Conservation (phyloP, 2,113 vertebrate genomes). For the Seriola quinqueradiata region DNA sequence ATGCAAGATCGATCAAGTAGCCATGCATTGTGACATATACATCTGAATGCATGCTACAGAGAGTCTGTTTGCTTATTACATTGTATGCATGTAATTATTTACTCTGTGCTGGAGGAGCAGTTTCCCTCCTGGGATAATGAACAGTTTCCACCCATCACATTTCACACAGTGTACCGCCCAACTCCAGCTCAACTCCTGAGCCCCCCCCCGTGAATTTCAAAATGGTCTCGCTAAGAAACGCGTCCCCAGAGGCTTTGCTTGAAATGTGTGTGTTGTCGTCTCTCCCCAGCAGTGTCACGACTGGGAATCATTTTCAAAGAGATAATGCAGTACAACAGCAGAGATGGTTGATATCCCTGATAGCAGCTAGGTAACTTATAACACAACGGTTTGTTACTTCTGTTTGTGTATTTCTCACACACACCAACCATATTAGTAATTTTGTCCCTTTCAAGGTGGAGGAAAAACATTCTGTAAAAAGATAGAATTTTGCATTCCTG, state of each 20-base stretch:
- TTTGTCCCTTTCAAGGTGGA: neutral
- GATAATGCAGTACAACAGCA: neutral
- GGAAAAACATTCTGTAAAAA: no score
- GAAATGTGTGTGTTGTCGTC: neutral
- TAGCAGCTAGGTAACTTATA: neutral
- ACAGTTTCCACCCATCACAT: conserved; percentile 3
- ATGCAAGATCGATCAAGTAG: neutral
- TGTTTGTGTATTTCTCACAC: conserved; percentile 1
- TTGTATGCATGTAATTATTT: neutral
- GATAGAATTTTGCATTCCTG: neutral
- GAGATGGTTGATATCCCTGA: neutral
- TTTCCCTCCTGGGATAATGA: neutral
- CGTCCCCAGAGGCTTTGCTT: neutral
- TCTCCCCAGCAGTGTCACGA: neutral
- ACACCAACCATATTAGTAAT: neutral
- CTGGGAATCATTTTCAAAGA: neutral
- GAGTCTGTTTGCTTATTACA: neutral
- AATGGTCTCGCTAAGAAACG: neutral
- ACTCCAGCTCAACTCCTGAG: neutral
- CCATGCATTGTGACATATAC: neutral
- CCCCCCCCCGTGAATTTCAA: neutral
- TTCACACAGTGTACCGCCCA: neutral
- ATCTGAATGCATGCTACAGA: neutral
- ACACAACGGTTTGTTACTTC: neutral
- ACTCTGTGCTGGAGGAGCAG: neutral